Base-by-base conservation (phyloP, 1,140 invertebrate species). In the Anthonomus grandis region DNA sequence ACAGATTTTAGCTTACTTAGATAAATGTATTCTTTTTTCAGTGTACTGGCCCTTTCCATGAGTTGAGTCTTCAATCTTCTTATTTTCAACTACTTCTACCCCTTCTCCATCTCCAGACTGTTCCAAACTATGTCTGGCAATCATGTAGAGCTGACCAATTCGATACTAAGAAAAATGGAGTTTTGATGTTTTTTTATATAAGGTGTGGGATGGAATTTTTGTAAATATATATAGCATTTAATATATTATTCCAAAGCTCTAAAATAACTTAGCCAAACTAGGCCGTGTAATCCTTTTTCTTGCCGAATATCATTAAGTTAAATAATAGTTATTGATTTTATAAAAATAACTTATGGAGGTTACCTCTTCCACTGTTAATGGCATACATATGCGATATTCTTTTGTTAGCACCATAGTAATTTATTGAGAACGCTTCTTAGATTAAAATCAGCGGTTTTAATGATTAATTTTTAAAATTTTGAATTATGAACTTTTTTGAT, bases 111-210 rank as follows among this genome's bases (percentile, higher is more conserved):
- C 84, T 63, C 86, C 86, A 8, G 91, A 93, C 68, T 96, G 91
- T 68, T 95, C 92, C 67, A 87, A 83, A 73, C 91, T 94, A 68
- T 96, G 93, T 55, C 91, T 84, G 4, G 92, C 91, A 67, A 95
- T 95, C 93, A 95, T 96, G 74, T 94, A 95, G 45, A 96, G 78
- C 67, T 96, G 93, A 0, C 92, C 93, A 70, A 95, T 86, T 46
- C 83, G 84, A 74, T 96, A 96, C 92, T 95, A 70, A 48, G 79
- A 77, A 42, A 23, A 51, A 60, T 0, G n/a, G n/a, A n/a, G n/a
- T n/a, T n/a, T n/a, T n/a, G n/a, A n/a, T n/a, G n/a, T n/a, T n/a
- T n/a, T n/a, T n/a, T n/a, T n/a, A n/a, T n/a, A n/a, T n/a, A n/a
- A n/a, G n/a, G n/a, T n/a, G n/a, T n/a, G n/a, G n/a, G n/a, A n/a